phyloP scores from a whole-genome alignment of 2,113 vertebrate genomes.

The Sphaerodactylus townsendi region DNA sequence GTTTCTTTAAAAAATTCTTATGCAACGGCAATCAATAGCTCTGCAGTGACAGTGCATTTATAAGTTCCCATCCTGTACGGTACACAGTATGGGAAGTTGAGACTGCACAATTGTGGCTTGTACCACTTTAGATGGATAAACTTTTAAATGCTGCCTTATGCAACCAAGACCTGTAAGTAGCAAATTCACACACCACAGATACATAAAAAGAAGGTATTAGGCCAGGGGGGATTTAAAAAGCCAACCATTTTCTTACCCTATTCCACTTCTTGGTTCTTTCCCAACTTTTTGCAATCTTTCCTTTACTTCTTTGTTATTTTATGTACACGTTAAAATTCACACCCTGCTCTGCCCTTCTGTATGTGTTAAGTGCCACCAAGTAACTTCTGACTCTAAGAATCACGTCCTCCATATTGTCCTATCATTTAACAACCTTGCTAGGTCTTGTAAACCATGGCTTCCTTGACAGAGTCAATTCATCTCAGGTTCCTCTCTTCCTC shows the following conservation, averaged over 20 bases:
- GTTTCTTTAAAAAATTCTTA: constrained; percentile 32
- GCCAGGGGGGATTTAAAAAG: too few relatives aligned
- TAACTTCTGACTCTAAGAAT: too few relatives aligned
- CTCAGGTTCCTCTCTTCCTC: too few relatives aligned
- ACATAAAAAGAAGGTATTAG: not conserved
- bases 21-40: constrained; percentile 1
- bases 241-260: not conserved
- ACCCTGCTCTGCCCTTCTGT: not conserved
- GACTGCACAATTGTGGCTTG: not conserved
- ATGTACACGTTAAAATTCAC: not conserved
- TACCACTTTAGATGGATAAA: not conserved
- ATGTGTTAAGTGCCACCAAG: too few relatives aligned
- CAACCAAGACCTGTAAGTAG: too few relatives aligned
- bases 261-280: not conserved
- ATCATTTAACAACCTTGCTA: too few relatives aligned
- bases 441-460: too few relatives aligned
- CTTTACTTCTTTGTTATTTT: constrained; percentile 13
- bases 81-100: not conserved
- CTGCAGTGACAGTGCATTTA: not conserved
- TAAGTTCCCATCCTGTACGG: not conserved
- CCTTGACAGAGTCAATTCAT: too few relatives aligned
- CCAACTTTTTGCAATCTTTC: not conserved
- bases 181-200: too few relatives aligned
- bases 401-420: too few relatives aligned
- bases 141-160: not conserved